phyloP scores from a whole-genome alignment of 2,113 vertebrate genomes.

The Cephalopholis sonnerati region DNA sequence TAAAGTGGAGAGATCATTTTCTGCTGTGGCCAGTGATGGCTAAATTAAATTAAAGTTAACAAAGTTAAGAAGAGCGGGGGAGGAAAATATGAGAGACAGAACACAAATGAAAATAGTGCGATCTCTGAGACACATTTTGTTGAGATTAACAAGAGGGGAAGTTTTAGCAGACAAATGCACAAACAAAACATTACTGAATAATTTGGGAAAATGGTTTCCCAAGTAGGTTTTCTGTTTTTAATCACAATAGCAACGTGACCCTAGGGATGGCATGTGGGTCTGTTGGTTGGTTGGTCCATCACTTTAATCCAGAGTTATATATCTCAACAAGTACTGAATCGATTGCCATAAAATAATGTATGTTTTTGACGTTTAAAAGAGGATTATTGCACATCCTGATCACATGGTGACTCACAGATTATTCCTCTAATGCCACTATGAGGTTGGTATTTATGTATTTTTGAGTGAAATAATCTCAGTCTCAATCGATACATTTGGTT shows the following conservation, averaged over 20 bases:
- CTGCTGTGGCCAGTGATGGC: constrained; percentile 11
- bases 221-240: constrained; percentile 1
- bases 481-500: no score
- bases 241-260: background rate
- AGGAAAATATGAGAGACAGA: constrained; percentile 8
- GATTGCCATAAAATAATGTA: background rate
- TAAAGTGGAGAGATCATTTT: constrained; percentile 29
- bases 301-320: background rate
- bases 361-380: background rate
- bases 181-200: background rate
- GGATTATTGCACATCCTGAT: background rate
- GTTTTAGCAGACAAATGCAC: background rate
- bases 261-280: background rate
- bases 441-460: no score
- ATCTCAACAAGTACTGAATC: background rate
- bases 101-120: background rate
- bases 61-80: constrained; percentile 23
- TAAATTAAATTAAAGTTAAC: constrained; percentile 49
- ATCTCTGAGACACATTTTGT: background rate
- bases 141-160: background rate
- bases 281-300: background rate
- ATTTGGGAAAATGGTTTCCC: background rate
- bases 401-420: no score
- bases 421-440: no score
- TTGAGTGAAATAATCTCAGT: no score